Evolutionary conservation across 2,113 vertebrate species (phyloP).

Genomic region (Psilopogon haemacephalus): DNA sequence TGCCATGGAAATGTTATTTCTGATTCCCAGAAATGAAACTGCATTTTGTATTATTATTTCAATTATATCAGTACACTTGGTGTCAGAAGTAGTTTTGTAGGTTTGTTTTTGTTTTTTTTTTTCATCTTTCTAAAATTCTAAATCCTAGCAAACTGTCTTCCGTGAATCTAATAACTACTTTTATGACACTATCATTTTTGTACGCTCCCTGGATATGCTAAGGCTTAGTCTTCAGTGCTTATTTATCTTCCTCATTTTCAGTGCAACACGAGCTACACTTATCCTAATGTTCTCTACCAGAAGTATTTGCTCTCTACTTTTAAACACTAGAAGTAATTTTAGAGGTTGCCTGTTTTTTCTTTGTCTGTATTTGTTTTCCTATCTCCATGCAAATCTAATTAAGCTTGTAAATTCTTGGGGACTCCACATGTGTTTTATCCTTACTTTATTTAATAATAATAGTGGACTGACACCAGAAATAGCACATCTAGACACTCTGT

Average conservation of each 20-base stretch:
- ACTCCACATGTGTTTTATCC: not conserved
- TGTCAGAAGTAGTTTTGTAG: not conserved
- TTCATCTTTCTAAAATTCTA: not conserved
- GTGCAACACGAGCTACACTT: not conserved
- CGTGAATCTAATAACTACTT: not conserved
- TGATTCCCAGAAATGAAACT: not conserved
- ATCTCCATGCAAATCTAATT: not conserved
- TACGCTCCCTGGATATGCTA: not conserved
- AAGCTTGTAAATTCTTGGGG: not conserved
- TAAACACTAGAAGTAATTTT: not conserved
- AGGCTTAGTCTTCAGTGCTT: not conserved
- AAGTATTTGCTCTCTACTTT: not conserved
- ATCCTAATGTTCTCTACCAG: not conserved
- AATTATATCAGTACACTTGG: not conserved
- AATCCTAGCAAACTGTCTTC: not conserved
- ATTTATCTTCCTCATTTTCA: not conserved
- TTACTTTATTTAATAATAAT: constrained; percentile 30
- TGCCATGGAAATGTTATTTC: not conserved
- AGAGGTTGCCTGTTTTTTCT: not conserved
- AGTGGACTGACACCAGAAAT: not conserved
- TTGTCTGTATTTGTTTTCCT: not conserved
- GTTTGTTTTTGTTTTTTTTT: not conserved
- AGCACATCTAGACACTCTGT: not conserved
- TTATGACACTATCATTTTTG: not conserved
- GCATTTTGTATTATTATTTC: not conserved